Evolutionary conservation across 2,888 invertebrate species (phyloP), one percentile per base, ranked within the genome.

Genomic region (Synergus laeviventris): DNA sequence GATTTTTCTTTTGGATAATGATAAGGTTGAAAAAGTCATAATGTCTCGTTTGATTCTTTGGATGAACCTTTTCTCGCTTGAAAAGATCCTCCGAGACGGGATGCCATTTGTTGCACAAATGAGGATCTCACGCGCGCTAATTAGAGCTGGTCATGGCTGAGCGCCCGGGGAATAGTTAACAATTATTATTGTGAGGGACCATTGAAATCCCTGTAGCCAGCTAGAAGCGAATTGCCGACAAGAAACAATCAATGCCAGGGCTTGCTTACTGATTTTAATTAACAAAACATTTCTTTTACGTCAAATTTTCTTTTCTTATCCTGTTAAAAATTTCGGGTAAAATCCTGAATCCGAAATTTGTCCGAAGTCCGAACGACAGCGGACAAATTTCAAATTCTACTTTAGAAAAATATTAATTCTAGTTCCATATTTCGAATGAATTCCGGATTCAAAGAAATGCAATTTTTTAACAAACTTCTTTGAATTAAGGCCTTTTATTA

Each of bases 161-260:
- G 77, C 74, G 75, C 79, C 56, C 74, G 74, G 79, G 77, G 79
- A 81, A 81, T 74, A 78, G 77, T 78, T 74, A 76, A 81, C 74
- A 82, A 85, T 86, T 86, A 85, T 85, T 84, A 85, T 84, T 83
- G 78, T 79, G 79, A 82, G 80, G 80, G 78, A 74, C 79, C 74
- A 75, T 84, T 81, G 80, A 81, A 76, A 74, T 73, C 73, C 74
- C 74, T 74, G 61, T 62, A 62, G 45, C 56, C 56, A 73, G 70
- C 73, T 59, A 54, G 45, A 62, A 62, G 60, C 62, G 21, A 56
- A 12, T 21, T 21, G 21, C 11, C 12, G 12, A 21, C 56, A n/a
- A 49, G 49, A 49, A 49, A 49, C 49, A 49, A 49, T 49, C 49
- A 49, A 49, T 16, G 45, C 45, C 16, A 16, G 16, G 4, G 14